phyloP scores from a whole-genome alignment of 2,888 invertebrate genomes.

The Trachelus tabidus region DNA sequence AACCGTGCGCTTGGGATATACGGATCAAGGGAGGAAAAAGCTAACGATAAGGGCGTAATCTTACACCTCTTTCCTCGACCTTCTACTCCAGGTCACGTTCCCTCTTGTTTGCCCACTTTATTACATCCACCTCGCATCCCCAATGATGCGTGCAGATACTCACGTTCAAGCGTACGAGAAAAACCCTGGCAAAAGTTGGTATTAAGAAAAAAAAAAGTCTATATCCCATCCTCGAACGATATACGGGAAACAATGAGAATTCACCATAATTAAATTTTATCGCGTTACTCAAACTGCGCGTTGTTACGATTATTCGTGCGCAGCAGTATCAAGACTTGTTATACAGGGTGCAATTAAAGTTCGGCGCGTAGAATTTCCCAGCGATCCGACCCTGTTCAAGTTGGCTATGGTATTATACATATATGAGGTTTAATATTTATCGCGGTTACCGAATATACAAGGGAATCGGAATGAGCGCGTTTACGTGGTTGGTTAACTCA shows the following conservation, averaged over 20 bases:
- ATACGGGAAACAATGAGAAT: neutral
- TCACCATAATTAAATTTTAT: neutral
- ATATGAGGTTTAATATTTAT: slow-evolving; percentile 54
- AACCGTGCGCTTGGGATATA: slow-evolving; percentile 27
- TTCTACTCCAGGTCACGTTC: slow-evolving; percentile 45
- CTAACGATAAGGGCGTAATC: slow-evolving; percentile 58
- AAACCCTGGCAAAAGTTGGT: neutral
- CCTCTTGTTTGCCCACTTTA: slow-evolving; percentile 56
- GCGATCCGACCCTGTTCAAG: neutral
- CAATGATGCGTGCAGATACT: neutral
- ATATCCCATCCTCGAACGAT: neutral
- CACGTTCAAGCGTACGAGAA: neutral
- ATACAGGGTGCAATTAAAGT: neutral
- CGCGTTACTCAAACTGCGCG: neutral
- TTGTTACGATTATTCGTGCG: neutral
- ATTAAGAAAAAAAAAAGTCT: neutral
- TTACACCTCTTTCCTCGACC: slow-evolving; percentile 50
- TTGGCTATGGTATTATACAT: neutral
- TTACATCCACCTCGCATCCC: slow-evolving; percentile 32
- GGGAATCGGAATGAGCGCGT: slow-evolving; percentile 43
- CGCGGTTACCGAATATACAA: slow-evolving; percentile 51
- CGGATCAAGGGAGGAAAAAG: slow-evolving; percentile 21
- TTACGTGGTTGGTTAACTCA: slow-evolving; percentile 59
- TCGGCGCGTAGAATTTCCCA: neutral
- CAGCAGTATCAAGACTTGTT: neutral